Evolutionary conservation across 2,113 vertebrate genomes (phyloP).

Genomic region (Aix galericulata): DNA sequence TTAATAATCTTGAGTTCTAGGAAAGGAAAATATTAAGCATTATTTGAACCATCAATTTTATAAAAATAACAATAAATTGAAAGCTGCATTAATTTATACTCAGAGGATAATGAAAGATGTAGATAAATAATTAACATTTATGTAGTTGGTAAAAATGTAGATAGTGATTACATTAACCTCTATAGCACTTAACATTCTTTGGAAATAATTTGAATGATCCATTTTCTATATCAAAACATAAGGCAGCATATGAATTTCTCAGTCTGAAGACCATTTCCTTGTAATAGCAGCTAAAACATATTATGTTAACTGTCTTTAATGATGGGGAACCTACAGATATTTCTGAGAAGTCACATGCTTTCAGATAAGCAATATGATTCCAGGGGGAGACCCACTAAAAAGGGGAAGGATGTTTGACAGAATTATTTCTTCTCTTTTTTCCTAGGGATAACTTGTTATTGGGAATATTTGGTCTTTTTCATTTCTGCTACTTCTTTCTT

Average conservation of each 20-base stretch:
- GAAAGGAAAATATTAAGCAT: background rate
- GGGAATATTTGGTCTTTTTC: fast-evolving
- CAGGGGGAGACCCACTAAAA: fast-evolving
- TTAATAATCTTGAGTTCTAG: background rate
- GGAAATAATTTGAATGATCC: background rate
- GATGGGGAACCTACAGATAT: background rate
- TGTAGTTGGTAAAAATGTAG: background rate
- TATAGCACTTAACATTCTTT: background rate
- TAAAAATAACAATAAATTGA: background rate
- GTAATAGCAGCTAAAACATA: background rate
- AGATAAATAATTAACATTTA: background rate
- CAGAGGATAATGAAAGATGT: background rate
- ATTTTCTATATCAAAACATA: background rate
- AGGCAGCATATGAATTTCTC: background rate
- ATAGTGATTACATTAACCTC: background rate
- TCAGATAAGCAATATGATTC: background rate
- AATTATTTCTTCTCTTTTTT: background rate
- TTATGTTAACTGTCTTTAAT: background rate
- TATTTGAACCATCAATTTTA: background rate
- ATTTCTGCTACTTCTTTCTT: background rate
- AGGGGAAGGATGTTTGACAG: background rate
- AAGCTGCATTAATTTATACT: background rate
- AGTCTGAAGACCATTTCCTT: background rate
- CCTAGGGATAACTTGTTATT: background rate
- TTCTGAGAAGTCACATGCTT: background rate